Percentiles rank a stretch among this genome's conserved stretches.
phyloP scores from a whole-genome alignment of 2,888 invertebrate species.

The Augochlorella aurata region DNA sequence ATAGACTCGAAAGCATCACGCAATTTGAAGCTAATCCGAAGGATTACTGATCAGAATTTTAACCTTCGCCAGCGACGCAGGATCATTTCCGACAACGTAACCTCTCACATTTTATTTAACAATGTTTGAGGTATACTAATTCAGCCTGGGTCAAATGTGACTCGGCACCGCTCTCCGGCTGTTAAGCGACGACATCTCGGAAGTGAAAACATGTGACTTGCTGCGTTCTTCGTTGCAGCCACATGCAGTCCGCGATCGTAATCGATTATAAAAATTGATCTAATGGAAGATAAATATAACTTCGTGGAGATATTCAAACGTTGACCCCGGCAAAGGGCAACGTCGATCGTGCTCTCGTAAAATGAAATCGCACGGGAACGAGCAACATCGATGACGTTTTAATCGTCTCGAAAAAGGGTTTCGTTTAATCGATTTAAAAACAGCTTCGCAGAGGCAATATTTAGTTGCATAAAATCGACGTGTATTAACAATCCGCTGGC shows the following conservation, averaged over 20 bases:
- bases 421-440: neutral
- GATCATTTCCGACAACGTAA: too few species aligned
- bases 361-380: neutral
- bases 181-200: too few species aligned
- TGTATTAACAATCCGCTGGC: constrained; percentile 2
- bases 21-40: too few species aligned
- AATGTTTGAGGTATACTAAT: too few species aligned
- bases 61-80: too few species aligned
- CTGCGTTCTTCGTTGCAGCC: too few species aligned
- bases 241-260: neutral
- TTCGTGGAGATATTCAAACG: neutral
- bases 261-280: neutral
- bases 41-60: too few species aligned
- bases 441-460: neutral
- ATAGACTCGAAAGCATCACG: too few species aligned
- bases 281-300: neutral
- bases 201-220: too few species aligned
- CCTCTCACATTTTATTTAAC: too few species aligned
- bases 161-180: too few species aligned
- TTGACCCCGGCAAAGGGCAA: neutral
- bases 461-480: neutral
- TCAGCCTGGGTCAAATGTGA: too few species aligned
- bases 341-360: neutral
- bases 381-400: neutral
- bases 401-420: neutral